phyloP scores from a whole-genome alignment of 2,113 vertebrate genomes.

The Cochlearius cochlearius region DNA sequence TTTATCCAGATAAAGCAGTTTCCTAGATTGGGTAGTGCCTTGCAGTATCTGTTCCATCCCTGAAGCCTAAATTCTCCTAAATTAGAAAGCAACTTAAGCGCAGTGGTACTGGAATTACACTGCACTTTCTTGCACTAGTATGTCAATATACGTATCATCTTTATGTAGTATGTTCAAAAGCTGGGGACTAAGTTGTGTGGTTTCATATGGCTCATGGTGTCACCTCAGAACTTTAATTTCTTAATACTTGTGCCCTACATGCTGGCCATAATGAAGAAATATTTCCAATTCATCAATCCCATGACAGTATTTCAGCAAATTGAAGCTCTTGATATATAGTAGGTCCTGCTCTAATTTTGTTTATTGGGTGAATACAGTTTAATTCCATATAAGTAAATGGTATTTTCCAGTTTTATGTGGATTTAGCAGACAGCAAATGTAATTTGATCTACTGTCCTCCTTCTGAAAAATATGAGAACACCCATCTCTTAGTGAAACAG shows the following conservation, averaged over 20 bases:
- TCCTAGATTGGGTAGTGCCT: neutral
- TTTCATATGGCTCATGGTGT: neutral
- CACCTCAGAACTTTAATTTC: neutral
- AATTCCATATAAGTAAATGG: neutral
- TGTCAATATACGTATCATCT: neutral
- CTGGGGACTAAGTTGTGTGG: neutral
- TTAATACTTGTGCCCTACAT: neutral
- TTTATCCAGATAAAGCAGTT: neutral
- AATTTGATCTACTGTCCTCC: neutral
- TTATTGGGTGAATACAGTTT: neutral
- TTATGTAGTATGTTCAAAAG: neutral
- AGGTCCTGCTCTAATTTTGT: neutral
- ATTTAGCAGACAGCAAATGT: neutral
- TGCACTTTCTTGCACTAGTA: neutral
- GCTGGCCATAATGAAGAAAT: neutral
- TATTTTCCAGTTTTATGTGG: neutral
- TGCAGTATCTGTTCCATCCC: neutral
- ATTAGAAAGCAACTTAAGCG: neutral
- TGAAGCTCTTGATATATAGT: neutral
- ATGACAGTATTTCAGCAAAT: neutral
- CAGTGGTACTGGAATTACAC: neutral
- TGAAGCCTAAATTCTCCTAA: neutral
- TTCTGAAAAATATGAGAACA: neutral
- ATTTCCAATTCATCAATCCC: neutral
- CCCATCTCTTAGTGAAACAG: neutral